These are phyloP conservation scores for Drosophila varians DNA, from an alignment of 1,140 invertebrate species.

Conservation along the genomic window DNA sequence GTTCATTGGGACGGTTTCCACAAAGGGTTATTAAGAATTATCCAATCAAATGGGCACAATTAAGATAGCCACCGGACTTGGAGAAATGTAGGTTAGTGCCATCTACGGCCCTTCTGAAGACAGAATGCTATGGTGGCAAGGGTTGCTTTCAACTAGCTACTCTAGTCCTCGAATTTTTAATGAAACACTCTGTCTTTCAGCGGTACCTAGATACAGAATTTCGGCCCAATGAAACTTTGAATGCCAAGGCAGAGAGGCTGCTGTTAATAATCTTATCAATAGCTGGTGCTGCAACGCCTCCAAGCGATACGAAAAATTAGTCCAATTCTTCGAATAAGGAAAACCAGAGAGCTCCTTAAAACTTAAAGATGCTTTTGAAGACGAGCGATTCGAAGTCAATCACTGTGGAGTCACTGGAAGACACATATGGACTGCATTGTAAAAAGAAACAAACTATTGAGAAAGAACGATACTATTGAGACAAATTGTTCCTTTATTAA, in stretches of 20 bases:
- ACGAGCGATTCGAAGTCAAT: neutral
- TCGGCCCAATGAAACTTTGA: neutral
- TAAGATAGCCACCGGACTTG: too few species aligned
- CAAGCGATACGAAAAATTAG: neutral
- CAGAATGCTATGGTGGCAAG: neutral
- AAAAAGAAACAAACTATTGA: too few species aligned
- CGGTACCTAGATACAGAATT: neutral
- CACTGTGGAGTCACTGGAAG: too few species aligned
- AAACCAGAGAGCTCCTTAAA: neutral
- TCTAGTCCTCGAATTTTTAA: slow-evolving; percentile 7
- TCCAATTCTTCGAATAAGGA: slow-evolving; percentile 1
- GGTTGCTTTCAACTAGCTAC: neutral
- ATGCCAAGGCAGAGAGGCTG: slow-evolving; percentile 15
- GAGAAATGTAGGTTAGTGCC: too few species aligned
- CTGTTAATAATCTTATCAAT: slow-evolving; percentile 1
- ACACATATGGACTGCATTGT: too few species aligned
- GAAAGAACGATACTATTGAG: too few species aligned
- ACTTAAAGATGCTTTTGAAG: neutral
- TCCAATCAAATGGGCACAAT: too few species aligned
- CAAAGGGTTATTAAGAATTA: too few species aligned
- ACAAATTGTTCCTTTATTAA: too few species aligned
- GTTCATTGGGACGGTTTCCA: too few species aligned
- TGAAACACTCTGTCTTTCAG: neutral
- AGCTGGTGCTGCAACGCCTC: neutral
- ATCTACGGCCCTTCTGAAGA: too few species aligned